Base-by-base conservation (phyloP, 1,140 invertebrate genomes). In the Polypedilum vanderplanki region DNA sequence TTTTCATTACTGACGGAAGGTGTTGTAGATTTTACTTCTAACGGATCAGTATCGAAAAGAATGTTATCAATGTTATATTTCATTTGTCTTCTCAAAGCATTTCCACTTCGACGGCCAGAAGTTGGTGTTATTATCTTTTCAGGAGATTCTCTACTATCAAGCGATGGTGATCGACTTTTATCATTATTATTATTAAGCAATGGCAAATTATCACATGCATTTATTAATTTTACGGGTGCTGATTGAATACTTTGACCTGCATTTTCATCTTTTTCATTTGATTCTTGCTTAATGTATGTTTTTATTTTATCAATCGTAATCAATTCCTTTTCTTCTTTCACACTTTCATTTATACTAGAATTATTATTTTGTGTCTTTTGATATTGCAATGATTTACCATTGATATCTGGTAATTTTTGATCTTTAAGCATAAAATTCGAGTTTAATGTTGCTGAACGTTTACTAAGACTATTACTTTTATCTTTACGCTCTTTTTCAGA, bases 401-500 rank as follows among this genome's bases (percentile, higher is more conserved):
- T 70, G 5, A 70, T 70, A 7, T 70, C 65, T 20, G 65, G 65
- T 70, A 70, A 70, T 17, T 70, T 70, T 18, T 70, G 17, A 70
- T 70, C 65, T 57, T 57, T 57, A 10, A 70, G 65, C 0, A 70
- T n/a, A 18, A 18, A 18, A 70, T 70, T 70, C n/a, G 10, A 17
- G n/a, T 9, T 57, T 57, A 57, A 12, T 20, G 65, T 70, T 10
- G 80, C 80, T 74, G 82, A 81, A 74, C 81, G 81, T 73, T 83
- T 83, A 73, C 79, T 83, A 4, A 82, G 73, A 18, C 75, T 81
- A 74, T 83, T 83, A 75, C 79, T 83, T 74, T 83, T 82, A 7
- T 82, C 82, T 75, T 83, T 83, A 0, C 80, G 76, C 24, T 83
- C 81, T 74, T 83, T 83, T 74, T 78, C 80, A 70, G 75, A 81